Evolutionary conservation across 2,888 invertebrate species (phyloP), one percentile per base, ranked within the genome.

Genomic region (Clusia tigrina): DNA sequence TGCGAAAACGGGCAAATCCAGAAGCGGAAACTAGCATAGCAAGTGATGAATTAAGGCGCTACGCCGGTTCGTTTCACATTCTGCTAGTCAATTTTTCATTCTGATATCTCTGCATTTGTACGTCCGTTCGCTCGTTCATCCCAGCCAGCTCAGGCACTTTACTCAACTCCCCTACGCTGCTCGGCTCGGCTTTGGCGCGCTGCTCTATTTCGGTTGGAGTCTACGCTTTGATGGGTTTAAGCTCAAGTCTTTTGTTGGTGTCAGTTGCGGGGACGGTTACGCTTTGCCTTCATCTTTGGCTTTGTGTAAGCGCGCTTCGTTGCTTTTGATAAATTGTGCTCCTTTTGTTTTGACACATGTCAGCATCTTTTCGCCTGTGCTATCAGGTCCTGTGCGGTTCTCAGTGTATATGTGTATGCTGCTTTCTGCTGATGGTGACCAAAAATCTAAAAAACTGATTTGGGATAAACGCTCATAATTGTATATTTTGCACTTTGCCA

Each of bases 331-430:
- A 76, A 76, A 76, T 77, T 77, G 77, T 74, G 69, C 67, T 68
- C 71, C 68, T 71, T 69, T 69, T 72, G 67, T 74, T 76, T 67
- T 76, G 76, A 76, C 76, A 77, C 69, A 74, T 76, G 76, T 76
- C 76, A 76, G 76, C 71, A 68, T 54, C 54, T 56, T 48, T 48
- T 48, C 48, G 48, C 18, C 48, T 18, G 22, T 15, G 18, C 18
- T 18, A 20, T 48, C 48, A 20, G 20, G 9, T 15, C 2, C 48
- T 48, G n/a, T 48, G 15, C 48, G n/a, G n/a, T n/a, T n/a, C n/a
- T 17, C 12, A 24, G 37, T 48, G 37, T 56, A 22, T 52, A n/a
- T 53, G 18, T 60, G 18, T 53, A 17, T 38, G 18, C n/a, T n/a
- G n/a, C n/a, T 54, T 57, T 51, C 17, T 17, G 20, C 9, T 3